These are phyloP conservation scores for Campylomormyrus numenius DNA, from an alignment of 2,113 vertebrate genomes.

Conservation along the genomic window DNA sequence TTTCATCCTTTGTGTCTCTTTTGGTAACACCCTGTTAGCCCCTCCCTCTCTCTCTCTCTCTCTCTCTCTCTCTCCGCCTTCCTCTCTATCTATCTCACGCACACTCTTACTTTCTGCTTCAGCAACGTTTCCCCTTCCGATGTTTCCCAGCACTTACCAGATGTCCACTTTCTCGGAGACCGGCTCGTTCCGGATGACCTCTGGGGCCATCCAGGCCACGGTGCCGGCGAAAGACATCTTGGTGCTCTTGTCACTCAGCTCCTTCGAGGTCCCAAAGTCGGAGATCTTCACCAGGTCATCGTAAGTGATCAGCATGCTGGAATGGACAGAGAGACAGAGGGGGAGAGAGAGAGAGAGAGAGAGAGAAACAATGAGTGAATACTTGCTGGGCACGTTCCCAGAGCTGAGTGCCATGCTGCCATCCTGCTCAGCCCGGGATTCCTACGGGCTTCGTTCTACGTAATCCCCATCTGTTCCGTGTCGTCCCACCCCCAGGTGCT, in stretches of 20 bases:
- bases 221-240: constrained; percentile 98
- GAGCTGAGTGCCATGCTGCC: neutral
- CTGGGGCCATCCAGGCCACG: constrained; percentile 98
- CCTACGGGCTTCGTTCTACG: neutral
- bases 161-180: constrained; percentile 98
- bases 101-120: neutral
- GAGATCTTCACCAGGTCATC: constrained; percentile 98
- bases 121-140: neutral
- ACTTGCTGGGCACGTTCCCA: neutral
- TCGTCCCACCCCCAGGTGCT: neutral
- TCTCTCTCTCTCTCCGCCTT: neutral
- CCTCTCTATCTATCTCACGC: neutral
- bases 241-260: constrained; percentile 95
- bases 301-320: constrained; percentile 94
- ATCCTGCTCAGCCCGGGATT: neutral
- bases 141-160: constrained; percentile 68
- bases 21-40: neutral
- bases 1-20: neutral
- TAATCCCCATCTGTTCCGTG: neutral
- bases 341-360: neutral
- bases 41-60: neutral
- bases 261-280: constrained; percentile 96
- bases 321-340: constrained; percentile 10
- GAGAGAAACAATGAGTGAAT: neutral
- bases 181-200: constrained; percentile 94